Percentiles rank a stretch among this genome's conserved stretches.
These are phyloP conservation scores for Macroramphosus scolopax DNA, from an alignment of 2,797 vertebrate species.

Conservation along the genomic window DNA sequence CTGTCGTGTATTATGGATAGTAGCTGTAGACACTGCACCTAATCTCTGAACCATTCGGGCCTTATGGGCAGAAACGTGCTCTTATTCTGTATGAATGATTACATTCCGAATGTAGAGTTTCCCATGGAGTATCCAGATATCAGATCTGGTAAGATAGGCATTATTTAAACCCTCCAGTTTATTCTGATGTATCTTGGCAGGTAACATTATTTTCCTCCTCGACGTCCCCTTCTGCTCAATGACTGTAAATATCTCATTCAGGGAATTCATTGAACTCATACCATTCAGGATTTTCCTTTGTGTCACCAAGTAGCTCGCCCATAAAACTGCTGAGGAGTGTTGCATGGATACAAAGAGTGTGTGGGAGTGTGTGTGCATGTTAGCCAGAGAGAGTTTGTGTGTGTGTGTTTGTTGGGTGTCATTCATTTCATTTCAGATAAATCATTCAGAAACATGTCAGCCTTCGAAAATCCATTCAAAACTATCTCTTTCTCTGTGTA, in stretches of 20 bases:
- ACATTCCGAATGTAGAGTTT: no score
- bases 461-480: conserved; percentile 22
- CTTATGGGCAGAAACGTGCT: no score
- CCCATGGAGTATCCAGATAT: no score
- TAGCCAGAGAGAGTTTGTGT: conserved; percentile 2
- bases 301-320: conserved; percentile 51
- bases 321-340: conserved; percentile 46
- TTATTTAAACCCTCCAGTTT: no score
- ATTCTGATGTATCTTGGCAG: conserved; percentile 30
- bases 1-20: no score
- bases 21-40: no score
- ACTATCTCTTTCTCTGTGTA: conserved; percentile 18
- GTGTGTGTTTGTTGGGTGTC: conserved; percentile 26
- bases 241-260: conserved; percentile 63
- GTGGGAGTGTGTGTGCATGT: conserved; percentile 30
- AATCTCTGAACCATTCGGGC: no score
- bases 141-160: no score
- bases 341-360: conserved; percentile 57
- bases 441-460: conserved; percentile 30
- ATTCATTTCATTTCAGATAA: conserved; percentile 36
- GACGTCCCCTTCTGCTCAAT: no score
- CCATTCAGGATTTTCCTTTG: conserved; percentile 64
- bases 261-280: conserved; percentile 36
- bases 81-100: no score
- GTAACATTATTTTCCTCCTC: no score